Conservation (phyloP, 2,113 vertebrate genomes). For the Raja brachyura region DNA sequence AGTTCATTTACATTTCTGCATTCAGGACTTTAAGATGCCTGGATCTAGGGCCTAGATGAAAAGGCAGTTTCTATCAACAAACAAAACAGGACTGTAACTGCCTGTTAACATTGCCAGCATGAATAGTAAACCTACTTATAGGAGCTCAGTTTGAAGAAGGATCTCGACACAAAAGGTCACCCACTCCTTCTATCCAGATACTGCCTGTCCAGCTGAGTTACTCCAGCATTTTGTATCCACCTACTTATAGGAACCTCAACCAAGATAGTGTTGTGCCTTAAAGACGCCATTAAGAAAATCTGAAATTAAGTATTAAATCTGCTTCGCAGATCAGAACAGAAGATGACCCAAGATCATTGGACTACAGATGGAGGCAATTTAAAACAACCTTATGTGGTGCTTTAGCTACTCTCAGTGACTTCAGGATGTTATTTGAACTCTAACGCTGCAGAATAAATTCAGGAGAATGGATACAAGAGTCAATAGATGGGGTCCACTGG, state of each 20-base stretch:
- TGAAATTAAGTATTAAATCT: background rate
- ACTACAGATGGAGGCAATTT: background rate
- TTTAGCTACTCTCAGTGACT: background rate
- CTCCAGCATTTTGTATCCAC: no score
- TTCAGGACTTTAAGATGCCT: background rate
- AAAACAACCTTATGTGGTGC: background rate
- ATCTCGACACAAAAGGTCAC: no score
- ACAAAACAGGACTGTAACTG: background rate
- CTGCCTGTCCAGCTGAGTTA: no score
- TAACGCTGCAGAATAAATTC: background rate
- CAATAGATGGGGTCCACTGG: background rate
- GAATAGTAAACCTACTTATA: background rate
- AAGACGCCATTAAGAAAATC: background rate
- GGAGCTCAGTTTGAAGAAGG: no score
- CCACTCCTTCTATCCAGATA: no score
- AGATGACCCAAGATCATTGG: background rate
- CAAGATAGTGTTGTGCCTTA: background rate
- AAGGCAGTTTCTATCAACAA: background rate
- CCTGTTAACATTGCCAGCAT: background rate
- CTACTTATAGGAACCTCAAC: no score
- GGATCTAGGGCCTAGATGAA: background rate
- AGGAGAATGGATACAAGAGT: background rate
- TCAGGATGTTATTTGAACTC: background rate
- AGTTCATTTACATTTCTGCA: background rate
- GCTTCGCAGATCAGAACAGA: background rate